phyloP scores from a whole-genome alignment of 2,888 invertebrate genomes.

The Lepidonotus clava region DNA sequence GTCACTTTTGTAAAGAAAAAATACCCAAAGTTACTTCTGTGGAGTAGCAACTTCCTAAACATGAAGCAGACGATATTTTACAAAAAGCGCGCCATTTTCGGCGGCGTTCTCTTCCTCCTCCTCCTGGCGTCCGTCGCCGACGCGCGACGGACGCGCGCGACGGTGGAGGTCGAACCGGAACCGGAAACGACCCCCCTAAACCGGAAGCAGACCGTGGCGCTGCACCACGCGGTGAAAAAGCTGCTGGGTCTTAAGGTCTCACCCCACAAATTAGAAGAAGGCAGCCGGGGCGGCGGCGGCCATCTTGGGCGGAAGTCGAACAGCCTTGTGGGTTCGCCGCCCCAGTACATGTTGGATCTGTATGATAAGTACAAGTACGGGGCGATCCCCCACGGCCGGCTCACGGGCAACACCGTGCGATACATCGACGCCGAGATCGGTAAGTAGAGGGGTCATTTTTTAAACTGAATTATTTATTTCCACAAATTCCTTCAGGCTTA shows the following conservation, averaged over 20 bases:
- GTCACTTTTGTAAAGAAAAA: no score
- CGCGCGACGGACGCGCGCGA: background rate
- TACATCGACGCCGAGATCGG: slow-evolving; percentile 53
- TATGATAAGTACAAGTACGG: slow-evolving; percentile 70
- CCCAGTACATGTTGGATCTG: slow-evolving; percentile 75
- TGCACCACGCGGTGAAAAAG: slow-evolving; percentile 52
- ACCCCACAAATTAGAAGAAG: slow-evolving; percentile 23
- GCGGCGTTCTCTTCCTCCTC: background rate
- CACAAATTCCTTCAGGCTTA: no score
- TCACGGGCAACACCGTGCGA: slow-evolving; percentile 52
- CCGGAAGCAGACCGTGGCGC: slow-evolving; percentile 31
- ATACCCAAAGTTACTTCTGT: no score
- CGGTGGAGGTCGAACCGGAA: no score
- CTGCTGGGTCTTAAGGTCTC: slow-evolving; percentile 47
- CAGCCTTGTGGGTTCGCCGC: slow-evolving; percentile 60
- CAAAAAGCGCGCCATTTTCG: background rate
- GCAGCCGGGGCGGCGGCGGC: background rate
- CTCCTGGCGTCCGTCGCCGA: background rate
- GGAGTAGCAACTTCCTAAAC: no score
- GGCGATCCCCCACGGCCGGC: slow-evolving; percentile 34
- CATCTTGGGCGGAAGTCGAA: slow-evolving; percentile 16
- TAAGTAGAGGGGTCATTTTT: no score
- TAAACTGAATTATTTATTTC: no score
- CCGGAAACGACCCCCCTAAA: slow-evolving; percentile 48
- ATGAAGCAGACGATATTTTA: slow-evolving; percentile 3